Evolutionary conservation across 1,140 invertebrate genomes (phyloP), one percentile per base, ranked within the genome.

Genomic region (Lamellibrachia luymesi): DNA sequence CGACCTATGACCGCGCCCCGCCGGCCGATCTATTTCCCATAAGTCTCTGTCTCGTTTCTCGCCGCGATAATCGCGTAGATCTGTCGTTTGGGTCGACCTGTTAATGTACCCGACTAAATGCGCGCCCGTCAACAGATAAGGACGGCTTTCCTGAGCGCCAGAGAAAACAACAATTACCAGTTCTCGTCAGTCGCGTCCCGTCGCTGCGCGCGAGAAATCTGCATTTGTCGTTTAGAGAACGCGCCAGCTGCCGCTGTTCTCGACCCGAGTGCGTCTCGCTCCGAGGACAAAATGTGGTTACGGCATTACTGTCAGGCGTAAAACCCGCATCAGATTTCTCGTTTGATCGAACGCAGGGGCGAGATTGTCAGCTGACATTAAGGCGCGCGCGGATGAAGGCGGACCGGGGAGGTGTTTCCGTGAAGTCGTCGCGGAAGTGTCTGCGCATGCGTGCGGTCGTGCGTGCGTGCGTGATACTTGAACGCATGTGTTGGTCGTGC

Each of bases 151-250:
- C 64, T 10, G 64, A 10, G 64, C 64, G 64, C 64, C 64, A 80
- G 64, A 80, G 64, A 80, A 80, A 80, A 80, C 64, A 80, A 80
- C 64, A 80, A 80, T 80, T 80, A 80, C 64, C 64, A 80, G 64
- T 80, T 80, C 64, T 10, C 64, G 17, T 80, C 64, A 80, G 13
- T 22, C 64, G 64, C 64, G 64, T 80, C 64, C 17, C 13, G 0
- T 10, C 64, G 5, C 13, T 22, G 25, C 64, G 64, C 64, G 64
- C 2, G 8, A 22, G 64, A 80, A 80, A 17, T 80, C 64, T 80
- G 64, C 64, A 22, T 80, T 80, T 80, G 13, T 80, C 64, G 64
- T 80, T 80, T 80, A 80, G 5, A 2, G 6, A 80, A 80, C 64
- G 64, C 64, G 64, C 64, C 64, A 80, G 64, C 64, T 80, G 64